phyloP scores from a whole-genome alignment of 1,140 invertebrate genomes.

The Calycopis cecrops region DNA sequence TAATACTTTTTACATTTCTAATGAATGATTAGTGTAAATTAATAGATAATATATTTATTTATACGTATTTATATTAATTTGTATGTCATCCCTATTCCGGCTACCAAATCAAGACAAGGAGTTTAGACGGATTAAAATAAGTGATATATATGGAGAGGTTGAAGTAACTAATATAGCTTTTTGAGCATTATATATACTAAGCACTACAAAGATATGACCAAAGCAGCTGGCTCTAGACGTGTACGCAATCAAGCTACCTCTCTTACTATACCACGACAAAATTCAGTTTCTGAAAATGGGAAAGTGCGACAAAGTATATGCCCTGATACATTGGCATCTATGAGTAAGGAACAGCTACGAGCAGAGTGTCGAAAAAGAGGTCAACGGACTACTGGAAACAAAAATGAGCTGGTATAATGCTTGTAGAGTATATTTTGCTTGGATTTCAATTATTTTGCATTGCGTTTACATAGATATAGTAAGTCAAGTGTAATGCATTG shows the following conservation, averaged over 20 bases:
- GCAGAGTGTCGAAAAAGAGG: constrained; percentile 77
- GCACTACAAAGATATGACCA: constrained; percentile 40
- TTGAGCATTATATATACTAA: constrained; percentile 22
- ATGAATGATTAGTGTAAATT: constrained; percentile 1
- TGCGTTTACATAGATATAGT: constrained; percentile 10
- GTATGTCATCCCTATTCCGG: constrained; percentile 9
- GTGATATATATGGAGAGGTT: constrained; percentile 16
- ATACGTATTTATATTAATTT: constrained; percentile 3
- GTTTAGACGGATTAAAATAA: constrained; percentile 12
- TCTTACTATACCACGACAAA: constrained; percentile 59
- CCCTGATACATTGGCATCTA: constrained; percentile 68
- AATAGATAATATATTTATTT: background rate
- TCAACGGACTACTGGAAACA: constrained; percentile 77
- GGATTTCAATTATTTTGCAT: constrained; percentile 19
- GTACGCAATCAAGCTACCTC: constrained; percentile 59
- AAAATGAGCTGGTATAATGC: constrained; percentile 78
- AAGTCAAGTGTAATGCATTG: constrained; percentile 12
- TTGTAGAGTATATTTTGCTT: constrained; percentile 53
- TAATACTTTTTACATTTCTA: background rate
- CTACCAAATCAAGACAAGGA: background rate
- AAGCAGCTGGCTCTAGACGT: constrained; percentile 58
- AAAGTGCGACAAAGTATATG: constrained; percentile 58
- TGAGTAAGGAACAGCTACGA: constrained; percentile 79
- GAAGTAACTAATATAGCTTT: constrained; percentile 20
- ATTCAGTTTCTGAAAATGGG: constrained; percentile 60